These are phyloP conservation scores for Oophaga pumilio DNA, from an alignment of 2,113 vertebrate species.

Conservation along the genomic window DNA sequence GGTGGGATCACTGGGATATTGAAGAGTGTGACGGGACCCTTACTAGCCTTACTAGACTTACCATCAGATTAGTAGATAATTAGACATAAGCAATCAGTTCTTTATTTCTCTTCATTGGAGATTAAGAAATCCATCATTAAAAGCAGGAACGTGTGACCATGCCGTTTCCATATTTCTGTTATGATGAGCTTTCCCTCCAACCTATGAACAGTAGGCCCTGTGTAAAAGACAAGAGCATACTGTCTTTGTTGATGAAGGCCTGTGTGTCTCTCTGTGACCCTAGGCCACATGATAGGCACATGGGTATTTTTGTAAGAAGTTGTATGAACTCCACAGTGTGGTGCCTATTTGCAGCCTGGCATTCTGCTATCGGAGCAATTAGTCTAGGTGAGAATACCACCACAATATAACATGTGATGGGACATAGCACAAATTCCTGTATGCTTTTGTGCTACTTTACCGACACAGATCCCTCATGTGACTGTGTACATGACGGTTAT, in stretches of 20 bases:
- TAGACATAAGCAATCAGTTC: background rate
- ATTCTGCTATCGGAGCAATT: too few relatives aligned
- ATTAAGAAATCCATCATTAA: background rate
- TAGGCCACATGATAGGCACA: background rate
- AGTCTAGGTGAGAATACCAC: too few relatives aligned
- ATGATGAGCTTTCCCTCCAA: background rate
- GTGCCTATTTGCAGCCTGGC: too few relatives aligned
- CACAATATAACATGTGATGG: too few relatives aligned
- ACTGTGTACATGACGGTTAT: too few relatives aligned
- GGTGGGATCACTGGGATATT: too few relatives aligned
- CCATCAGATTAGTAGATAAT: background rate
- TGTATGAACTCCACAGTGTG: background rate
- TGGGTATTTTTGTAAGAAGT: background rate
- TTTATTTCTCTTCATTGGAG: background rate
- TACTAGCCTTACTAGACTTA: background rate
- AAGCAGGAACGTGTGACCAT: background rate
- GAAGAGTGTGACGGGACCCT: too few relatives aligned
- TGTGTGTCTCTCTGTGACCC: background rate
- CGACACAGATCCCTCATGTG: too few relatives aligned
- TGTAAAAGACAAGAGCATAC: background rate
- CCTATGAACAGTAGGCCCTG: background rate
- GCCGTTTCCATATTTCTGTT: background rate
- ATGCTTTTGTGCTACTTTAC: too few relatives aligned
- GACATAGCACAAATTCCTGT: too few relatives aligned
- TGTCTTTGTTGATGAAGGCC: background rate